phyloP scores from a whole-genome alignment of 2,888 invertebrate genomes.

The Callyntrura sp. region DNA sequence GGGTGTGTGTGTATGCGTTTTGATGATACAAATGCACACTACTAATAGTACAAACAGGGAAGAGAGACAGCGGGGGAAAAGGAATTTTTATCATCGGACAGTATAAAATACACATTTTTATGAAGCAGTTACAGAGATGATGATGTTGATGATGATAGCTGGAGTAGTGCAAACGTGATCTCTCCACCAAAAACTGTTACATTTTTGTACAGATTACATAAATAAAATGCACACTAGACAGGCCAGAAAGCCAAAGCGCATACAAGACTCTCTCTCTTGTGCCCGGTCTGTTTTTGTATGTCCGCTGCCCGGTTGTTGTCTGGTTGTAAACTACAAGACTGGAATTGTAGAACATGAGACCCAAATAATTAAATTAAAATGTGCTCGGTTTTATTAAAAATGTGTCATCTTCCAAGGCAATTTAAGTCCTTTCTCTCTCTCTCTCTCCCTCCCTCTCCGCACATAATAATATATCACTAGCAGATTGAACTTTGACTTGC shows the following conservation, averaged over 20 bases:
- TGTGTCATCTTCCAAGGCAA: neutral
- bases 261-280: neutral
- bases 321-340: neutral
- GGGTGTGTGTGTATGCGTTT: neutral
- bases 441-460: neutral
- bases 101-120: slow-evolving; percentile 37
- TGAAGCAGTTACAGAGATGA: neutral
- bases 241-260: neutral
- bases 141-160: slow-evolving; percentile 21
- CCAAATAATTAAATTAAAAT: no score
- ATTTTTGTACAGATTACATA: slow-evolving; percentile 5
- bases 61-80: neutral
- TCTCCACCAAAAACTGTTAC: neutral
- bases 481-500: slow-evolving; percentile 44
- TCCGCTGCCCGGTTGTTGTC: no score
- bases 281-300: neutral
- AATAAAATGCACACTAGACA: slow-evolving; percentile 9
- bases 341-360: no score
- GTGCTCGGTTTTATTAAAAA: neutral
- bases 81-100: slow-evolving; percentile 12
- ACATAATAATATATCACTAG: neutral
- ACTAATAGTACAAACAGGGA: neutral
- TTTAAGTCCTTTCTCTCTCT: neutral
- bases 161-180: neutral
- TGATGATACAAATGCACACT: slow-evolving; percentile 5